Evolutionary conservation across 2,888 invertebrate species (phyloP), one percentile per base, ranked within the genome.

Genomic region (Luperina nickerlii): DNA sequence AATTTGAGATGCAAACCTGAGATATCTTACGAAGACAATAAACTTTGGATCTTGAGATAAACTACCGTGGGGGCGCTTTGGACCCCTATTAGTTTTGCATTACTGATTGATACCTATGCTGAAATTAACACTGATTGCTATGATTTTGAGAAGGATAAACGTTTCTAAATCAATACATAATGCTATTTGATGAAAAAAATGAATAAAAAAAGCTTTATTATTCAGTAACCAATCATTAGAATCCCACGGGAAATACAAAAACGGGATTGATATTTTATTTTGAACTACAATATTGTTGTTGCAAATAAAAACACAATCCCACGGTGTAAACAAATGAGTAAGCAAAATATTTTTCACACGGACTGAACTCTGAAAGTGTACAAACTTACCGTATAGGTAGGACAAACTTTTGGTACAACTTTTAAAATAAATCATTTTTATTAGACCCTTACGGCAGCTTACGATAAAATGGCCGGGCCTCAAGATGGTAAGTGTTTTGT

Each of bases 391-490:
- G 76, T 80, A 76, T 78, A 81, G 60, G 75, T 83, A 82, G 11
- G 42, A 77, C 42, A 69, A 77, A 83, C 75, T 83, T 82, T 76
- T 63, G 76, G 51, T 51, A 51, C 27, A 83, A 86, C 78, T 89
- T 88, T 86, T 74, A 73, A 80, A 86, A 86, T 89, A 81, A 89
- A 89, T 88, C 81, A 83, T 88, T 86, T 87, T 88, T 89, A 88
- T 89, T 78, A 70, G 75, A 48, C 86, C 84, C 86, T 84, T 79
- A 76, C 42, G 84, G 76, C 84, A 72, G 72, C 75, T 81, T 81
- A 82, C 74, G 80, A 83, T 81, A 85, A 83, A 88, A 86, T 75
- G 70, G 68, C 69, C 48, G 42, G 24, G 83, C 48, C 73, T 84
- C 72, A 83, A 82, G 83, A 83, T 67, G 57, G 74, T 62, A 75